Evolutionary conservation across 1,140 invertebrate species (phyloP), one percentile per base, ranked within the genome.

Genomic region (Magallana gigas): DNA sequence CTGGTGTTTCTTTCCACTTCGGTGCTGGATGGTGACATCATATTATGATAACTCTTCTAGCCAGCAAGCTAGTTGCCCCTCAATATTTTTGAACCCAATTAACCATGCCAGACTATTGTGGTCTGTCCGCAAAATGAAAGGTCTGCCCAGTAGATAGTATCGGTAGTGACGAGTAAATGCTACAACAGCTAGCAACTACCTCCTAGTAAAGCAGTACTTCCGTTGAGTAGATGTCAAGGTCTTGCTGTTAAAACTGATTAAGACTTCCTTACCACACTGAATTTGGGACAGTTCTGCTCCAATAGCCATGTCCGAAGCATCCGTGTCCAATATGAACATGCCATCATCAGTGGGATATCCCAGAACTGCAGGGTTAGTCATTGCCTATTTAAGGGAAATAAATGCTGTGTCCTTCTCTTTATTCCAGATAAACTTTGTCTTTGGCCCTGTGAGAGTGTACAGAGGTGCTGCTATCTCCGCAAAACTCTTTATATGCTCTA

Each of bases 311-410:
- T 91, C 83, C 11, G 88, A 90, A 1, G 91, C 92, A 84, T 93
- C 92, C 3, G 88, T 90, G 56, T 92, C 90, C 5, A 93, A 18
- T 16, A 91, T 91, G 84, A 92, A 93, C 0, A 23, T 57, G n/a
- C 60, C 89, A n/a, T 89, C 64, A 4, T 62, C 18, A 18, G 84
- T 58, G 8, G 80, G 48, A 60, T 76, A 84, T 57, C 9, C 86
- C 12, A 84, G 56, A 14, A 56, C 56, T 8, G n/a, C 57, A 29
- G 86, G 23, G 14, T 76, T 71, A 14, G 84, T 18, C 16, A 87
- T 48, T 36, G 86, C 82, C 5, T 76, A 0, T 80, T 80, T 1
- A 57, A 84, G 59, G 16, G 11, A 58, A 58, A 58, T n/a, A 80
- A 87, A 87, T 16, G 83, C 86, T 16, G 6, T 36, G 23, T 87